Conservation (phyloP, 1,140 invertebrate species). For the Drosophila trapezifrons region DNA sequence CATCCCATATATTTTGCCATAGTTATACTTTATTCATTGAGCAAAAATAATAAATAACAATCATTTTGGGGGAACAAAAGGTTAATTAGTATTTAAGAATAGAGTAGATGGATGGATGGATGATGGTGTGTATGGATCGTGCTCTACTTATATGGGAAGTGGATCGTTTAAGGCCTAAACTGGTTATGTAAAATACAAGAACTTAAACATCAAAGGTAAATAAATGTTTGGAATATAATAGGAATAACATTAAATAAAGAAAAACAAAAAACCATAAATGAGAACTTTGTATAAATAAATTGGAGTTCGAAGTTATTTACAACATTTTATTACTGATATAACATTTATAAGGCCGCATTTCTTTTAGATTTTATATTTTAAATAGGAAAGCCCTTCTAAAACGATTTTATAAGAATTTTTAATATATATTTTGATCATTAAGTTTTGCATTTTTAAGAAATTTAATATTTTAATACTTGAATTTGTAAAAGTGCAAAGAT, state of each 20-base stretch:
- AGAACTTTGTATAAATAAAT: not conserved
- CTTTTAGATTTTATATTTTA: not conserved
- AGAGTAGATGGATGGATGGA: conserved; percentile 1
- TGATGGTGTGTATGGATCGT: not conserved
- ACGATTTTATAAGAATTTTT: not conserved
- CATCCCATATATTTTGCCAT: conserved; percentile 49
- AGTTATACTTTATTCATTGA: conserved; percentile 29
- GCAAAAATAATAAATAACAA: conserved; percentile 22
- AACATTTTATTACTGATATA: not conserved
- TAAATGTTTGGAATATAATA: not conserved
- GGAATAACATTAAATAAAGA: not conserved
- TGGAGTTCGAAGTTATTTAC: not conserved
- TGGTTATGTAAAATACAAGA: conserved; percentile 6
- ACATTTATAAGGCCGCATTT: not conserved
- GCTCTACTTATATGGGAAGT: conserved; percentile 11
- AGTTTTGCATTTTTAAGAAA: too few relatives aligned
- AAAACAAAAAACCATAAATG: too few relatives aligned
- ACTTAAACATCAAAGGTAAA: not conserved
- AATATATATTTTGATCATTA: not conserved
- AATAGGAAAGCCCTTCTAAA: not conserved
- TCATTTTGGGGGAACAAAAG: conserved; percentile 20
- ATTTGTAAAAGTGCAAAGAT: not conserved
- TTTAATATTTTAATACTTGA: not conserved
- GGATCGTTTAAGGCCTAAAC: not conserved
- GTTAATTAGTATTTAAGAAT: conserved; percentile 26